phyloP scores from a whole-genome alignment of 2,888 invertebrate genomes.

The Apocheima hispidaria region DNA sequence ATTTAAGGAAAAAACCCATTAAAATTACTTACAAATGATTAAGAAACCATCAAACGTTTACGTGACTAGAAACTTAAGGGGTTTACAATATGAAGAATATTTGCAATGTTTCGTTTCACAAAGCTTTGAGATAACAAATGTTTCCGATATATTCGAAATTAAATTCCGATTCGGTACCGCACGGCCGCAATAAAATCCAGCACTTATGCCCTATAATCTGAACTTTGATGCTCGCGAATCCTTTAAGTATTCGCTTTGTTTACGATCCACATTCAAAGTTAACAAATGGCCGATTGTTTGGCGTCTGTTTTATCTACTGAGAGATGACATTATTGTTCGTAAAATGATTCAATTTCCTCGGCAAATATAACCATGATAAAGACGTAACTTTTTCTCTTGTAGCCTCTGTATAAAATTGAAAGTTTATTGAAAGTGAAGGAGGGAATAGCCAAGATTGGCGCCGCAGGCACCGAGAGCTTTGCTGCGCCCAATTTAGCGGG shows the following conservation, averaged over 20 bases:
- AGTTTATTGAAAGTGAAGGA: conserved; percentile 50
- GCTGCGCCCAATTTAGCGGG: conserved; percentile 50
- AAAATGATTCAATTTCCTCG: conserved; percentile 39
- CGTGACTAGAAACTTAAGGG: conserved; percentile 13
- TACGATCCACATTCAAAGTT: conserved; percentile 31
- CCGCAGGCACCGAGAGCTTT: conserved; percentile 48
- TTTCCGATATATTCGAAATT: conserved; percentile 45
- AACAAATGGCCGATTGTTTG: conserved; percentile 32
- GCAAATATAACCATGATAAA: conserved; percentile 23
- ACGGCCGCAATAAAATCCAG: conserved; percentile 54
- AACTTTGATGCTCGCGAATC: conserved; percentile 50
- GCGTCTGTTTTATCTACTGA: conserved; percentile 32
- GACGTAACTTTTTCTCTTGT: conserved; percentile 28
- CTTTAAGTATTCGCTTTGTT: conserved; percentile 46
- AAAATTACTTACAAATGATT: conserved; percentile 14
- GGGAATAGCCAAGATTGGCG: conserved; percentile 50
- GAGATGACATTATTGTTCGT: conserved; percentile 34
- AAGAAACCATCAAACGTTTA: conserved; percentile 23
- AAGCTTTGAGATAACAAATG: conserved; percentile 41
- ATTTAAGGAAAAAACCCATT: conserved; percentile 6
- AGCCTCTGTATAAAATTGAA: conserved; percentile 46
- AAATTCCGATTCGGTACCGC: conserved; percentile 51
- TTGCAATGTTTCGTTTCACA: conserved; percentile 26
- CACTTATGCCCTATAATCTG: conserved; percentile 52
- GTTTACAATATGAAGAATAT: conserved; percentile 18